Conservation (phyloP, 2,888 invertebrate species). For the Thalpophila matura region DNA sequence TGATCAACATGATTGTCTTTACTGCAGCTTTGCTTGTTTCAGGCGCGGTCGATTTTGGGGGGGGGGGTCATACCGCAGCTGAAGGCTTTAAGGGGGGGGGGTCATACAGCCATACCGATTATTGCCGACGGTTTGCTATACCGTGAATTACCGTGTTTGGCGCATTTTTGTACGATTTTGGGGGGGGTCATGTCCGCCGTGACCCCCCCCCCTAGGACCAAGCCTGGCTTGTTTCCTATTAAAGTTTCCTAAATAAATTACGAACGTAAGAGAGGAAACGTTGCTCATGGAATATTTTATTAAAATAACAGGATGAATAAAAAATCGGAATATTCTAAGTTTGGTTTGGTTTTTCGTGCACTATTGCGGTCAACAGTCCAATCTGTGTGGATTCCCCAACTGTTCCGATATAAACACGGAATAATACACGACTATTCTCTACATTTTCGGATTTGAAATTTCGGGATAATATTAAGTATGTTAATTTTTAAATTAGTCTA, state of each 20-base stretch:
- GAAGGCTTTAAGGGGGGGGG: no score
- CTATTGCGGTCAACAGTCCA: constrained; percentile 43
- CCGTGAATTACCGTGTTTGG: no score
- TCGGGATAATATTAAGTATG: neutral
- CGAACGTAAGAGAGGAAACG: neutral
- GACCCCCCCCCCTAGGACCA: no score
- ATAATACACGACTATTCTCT: constrained; percentile 46
- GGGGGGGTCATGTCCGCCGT: no score
- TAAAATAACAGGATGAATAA: constrained; percentile 33
- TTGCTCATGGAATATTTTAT: constrained; percentile 31
- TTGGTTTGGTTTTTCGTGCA: constrained; percentile 27
- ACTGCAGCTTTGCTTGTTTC: neutral
- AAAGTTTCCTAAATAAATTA: constrained; percentile 6
- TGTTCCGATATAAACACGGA: constrained; percentile 38
- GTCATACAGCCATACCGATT: no score
- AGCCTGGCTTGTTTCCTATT: no score
- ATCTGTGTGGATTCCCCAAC: constrained; percentile 33
- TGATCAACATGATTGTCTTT: neutral
- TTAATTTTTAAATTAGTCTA: neutral
- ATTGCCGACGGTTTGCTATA: no score
- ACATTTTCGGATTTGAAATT: constrained; percentile 16
- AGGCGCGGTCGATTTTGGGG: no score
- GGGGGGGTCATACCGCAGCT: no score
- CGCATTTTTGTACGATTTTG: no score
- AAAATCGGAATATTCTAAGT: constrained; percentile 31